Percentiles rank a stretch among this genome's conserved stretches.
Evolutionary conservation across 2,797 vertebrate species (phyloP).

Genomic region (Melanotaenia trifasciata): DNA sequence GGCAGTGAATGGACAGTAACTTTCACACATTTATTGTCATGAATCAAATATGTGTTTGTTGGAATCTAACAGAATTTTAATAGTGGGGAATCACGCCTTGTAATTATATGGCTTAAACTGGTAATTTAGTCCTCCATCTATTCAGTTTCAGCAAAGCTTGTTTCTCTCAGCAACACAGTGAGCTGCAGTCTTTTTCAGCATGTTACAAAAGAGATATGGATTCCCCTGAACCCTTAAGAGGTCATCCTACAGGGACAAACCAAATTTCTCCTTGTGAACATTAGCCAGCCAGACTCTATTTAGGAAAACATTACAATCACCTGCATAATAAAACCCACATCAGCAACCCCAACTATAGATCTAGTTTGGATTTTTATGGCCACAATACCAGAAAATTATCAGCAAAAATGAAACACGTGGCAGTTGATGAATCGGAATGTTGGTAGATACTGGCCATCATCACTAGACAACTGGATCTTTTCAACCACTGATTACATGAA

Average conservation of each 20-base stretch:
- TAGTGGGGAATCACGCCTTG: background rate
- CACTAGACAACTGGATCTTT: background rate
- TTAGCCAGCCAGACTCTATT: background rate
- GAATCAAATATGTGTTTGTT: background rate
- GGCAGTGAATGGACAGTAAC: background rate
- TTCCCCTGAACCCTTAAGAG: background rate
- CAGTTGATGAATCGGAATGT: background rate
- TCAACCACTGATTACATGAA: too few species aligned
- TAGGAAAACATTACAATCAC: background rate
- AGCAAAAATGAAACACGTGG: background rate
- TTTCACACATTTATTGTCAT: background rate
- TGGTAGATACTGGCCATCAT: background rate
- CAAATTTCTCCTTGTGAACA: background rate
- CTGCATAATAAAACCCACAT: background rate
- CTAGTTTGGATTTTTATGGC: background rate
- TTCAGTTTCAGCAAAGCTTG: background rate
- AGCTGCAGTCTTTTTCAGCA: background rate
- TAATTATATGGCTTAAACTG: background rate
- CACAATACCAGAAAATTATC: background rate
- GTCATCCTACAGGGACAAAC: background rate
- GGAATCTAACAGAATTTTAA: too few species aligned
- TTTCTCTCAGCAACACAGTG: constrained; percentile 8
- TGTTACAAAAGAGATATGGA: background rate
- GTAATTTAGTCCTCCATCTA: background rate
- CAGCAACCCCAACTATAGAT: background rate